These are phyloP conservation scores for Pomatostomus ruficeps DNA, from an alignment of 2,113 vertebrate genomes.

Conservation along the genomic window DNA sequence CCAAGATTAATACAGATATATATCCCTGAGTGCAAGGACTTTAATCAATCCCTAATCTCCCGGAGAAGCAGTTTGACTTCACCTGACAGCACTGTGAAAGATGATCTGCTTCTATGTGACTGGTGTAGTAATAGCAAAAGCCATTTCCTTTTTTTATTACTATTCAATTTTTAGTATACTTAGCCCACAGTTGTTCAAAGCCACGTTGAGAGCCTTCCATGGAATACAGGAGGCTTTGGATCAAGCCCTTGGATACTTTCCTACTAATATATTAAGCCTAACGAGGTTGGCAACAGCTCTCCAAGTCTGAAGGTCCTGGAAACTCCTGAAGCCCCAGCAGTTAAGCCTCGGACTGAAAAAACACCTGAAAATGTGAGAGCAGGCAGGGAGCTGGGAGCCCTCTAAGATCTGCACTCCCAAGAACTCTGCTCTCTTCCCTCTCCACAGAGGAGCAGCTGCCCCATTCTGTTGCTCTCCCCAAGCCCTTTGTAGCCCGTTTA, in stretches of 20 bases:
- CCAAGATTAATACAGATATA: conserved; percentile 10
- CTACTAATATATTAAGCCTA: not conserved
- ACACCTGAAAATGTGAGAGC: not conserved
- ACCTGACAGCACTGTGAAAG: not conserved
- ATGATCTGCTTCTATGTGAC: not conserved
- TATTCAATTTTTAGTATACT: not conserved
- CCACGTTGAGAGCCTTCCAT: not conserved
- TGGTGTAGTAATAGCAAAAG: not conserved
- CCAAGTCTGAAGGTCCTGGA: not conserved
- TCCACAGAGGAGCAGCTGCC: not conserved
- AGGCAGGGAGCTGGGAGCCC: not conserved
- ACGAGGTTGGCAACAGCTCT: not conserved
- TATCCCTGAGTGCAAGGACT: not conserved
- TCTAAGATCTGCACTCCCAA: too few species aligned
- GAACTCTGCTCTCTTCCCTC: not conserved
- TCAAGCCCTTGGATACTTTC: not conserved
- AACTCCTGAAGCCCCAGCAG: not conserved
- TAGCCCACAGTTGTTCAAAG: not conserved
- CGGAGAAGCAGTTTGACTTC: conserved; percentile 39
- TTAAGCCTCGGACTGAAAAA: not conserved
- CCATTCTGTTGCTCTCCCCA: not conserved
- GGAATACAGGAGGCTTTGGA: not conserved
- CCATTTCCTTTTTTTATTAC: not conserved
- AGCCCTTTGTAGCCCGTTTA: not conserved
- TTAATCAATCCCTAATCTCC: conserved; percentile 49